Conservation (phyloP, 2,113 vertebrate genomes). For the Drymodes brunneopygia region DNA sequence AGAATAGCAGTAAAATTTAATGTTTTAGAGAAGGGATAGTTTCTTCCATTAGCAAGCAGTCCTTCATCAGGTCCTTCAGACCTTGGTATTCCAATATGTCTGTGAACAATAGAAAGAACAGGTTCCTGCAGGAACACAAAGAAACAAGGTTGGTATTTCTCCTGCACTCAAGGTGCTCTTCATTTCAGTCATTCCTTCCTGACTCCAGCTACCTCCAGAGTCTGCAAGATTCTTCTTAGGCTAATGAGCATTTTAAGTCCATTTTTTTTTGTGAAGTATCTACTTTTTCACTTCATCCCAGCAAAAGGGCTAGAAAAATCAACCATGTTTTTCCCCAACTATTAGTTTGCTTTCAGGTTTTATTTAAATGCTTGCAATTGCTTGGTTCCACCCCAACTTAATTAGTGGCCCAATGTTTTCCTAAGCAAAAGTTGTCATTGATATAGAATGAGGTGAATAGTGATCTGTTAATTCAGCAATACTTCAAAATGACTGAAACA, state of each 20-base stretch:
- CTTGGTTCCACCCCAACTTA: background rate
- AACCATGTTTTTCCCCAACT: background rate
- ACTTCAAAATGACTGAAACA: conserved; percentile 71
- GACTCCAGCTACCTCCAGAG: background rate
- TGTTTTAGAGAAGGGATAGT: background rate
- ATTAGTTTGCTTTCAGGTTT: background rate
- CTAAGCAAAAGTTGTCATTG: background rate
- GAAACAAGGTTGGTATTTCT: background rate
- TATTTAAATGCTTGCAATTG: background rate
- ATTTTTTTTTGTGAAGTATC: background rate
- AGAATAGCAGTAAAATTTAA: background rate
- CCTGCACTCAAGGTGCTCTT: background rate
- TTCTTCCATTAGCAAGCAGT: background rate
- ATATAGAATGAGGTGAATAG: conserved; percentile 54
- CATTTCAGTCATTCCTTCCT: background rate
- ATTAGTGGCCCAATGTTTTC: background rate
- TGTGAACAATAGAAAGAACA: background rate
- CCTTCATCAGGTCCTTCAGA: background rate
- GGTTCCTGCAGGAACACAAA: background rate
- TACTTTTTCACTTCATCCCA: background rate
- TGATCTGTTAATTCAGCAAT: conserved; percentile 69
- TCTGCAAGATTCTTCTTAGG: background rate
- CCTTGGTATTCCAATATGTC: background rate
- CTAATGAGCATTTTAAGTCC: background rate
- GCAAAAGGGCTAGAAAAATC: background rate